Evolutionary conservation across 2,888 invertebrate species (phyloP).

Genomic region (Dusona sp.): DNA sequence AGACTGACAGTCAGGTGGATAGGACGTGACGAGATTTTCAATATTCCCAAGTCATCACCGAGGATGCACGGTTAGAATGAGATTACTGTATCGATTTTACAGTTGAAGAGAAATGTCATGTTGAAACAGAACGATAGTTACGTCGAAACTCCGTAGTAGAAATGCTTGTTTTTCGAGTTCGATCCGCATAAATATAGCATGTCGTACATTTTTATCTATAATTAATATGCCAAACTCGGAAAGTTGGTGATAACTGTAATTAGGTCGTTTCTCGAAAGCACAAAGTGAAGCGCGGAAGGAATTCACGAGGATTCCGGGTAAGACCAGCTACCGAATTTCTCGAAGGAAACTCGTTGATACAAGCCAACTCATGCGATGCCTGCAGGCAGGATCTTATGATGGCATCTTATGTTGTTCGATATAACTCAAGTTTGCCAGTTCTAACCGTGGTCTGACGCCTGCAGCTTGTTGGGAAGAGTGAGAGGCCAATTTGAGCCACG

Average conservation of each 20-base stretch:
- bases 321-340: slow-evolving; percentile 60
- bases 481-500: slow-evolving; percentile 76
- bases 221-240: slow-evolving; percentile 51
- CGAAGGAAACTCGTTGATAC: slow-evolving; percentile 53
- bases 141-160: slow-evolving; percentile 7
- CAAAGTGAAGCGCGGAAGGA: slow-evolving; percentile 46
- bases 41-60: slow-evolving; percentile 37
- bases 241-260: slow-evolving; percentile 64
- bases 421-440: slow-evolving; percentile 60
- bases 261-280: slow-evolving; percentile 51
- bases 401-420: slow-evolving; percentile 54
- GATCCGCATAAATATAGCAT: slow-evolving; percentile 8
- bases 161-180: neutral
- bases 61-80: slow-evolving; percentile 34
- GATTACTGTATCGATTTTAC: slow-evolving; percentile 57
- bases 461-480: slow-evolving; percentile 60
- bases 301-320: slow-evolving; percentile 32
- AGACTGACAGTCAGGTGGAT: slow-evolving; percentile 47
- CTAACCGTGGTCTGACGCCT: slow-evolving; percentile 54
- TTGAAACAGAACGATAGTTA: neutral
- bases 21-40: slow-evolving; percentile 58
- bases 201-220: neutral
- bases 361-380: slow-evolving; percentile 41
- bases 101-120: slow-evolving; percentile 37
- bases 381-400: slow-evolving; percentile 17